These are phyloP conservation scores for Mastomys coucha DNA, from an alignment of 2,113 vertebrate genomes.

Conservation along the genomic window DNA sequence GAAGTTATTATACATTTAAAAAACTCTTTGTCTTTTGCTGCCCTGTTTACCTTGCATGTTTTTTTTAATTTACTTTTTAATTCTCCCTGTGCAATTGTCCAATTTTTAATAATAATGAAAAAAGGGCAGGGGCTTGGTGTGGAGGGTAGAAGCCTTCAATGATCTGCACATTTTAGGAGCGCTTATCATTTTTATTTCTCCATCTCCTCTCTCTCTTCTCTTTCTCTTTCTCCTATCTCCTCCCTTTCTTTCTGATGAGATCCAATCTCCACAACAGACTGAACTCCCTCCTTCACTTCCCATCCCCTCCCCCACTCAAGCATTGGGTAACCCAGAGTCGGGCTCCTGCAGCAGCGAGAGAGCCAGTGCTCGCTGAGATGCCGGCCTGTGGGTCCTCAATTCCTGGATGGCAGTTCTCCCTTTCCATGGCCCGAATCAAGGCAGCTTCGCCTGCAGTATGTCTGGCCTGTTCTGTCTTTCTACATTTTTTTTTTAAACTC, in stretches of 20 bases:
- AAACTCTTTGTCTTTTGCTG: conserved; percentile 65
- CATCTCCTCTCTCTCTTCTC: neutral
- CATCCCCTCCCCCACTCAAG: neutral
- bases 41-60: conserved; percentile 62
- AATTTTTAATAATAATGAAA: conserved; percentile 18
- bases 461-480: conserved; percentile 48
- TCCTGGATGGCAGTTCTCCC: conserved; percentile 61
- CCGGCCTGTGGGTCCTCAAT: conserved; percentile 19
- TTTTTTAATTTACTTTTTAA: neutral
- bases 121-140: neutral
- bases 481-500: conserved; percentile 80
- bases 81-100: conserved; percentile 40
- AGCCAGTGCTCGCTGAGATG: neutral
- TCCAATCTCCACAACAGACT: conserved; percentile 63
- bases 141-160: neutral
- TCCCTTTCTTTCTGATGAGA: conserved; percentile 28
- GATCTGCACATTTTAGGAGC: conserved; percentile 44
- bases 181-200: conserved; percentile 5
- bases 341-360: neutral
- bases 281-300: neutral
- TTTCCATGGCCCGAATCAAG: conserved; percentile 63
- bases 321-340: conserved; percentile 28
- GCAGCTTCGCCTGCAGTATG: conserved; percentile 38
- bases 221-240: neutral
- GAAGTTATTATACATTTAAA: conserved; percentile 61